These are phyloP conservation scores for Nomada ruficornis DNA, from an alignment of 2,888 invertebrate species.

Conservation along the genomic window DNA sequence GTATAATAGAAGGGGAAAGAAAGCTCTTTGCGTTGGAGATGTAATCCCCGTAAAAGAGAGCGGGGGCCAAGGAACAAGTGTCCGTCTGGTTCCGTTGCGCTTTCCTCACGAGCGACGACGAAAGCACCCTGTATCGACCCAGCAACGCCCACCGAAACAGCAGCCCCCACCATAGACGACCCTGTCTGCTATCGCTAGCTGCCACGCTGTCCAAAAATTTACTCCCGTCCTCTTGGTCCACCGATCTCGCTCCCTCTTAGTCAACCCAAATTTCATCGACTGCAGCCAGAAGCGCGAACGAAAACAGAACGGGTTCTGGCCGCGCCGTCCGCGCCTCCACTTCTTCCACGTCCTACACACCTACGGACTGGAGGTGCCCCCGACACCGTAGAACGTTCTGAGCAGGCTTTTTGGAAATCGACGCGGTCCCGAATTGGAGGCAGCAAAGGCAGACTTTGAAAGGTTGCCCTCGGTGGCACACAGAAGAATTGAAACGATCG, in stretches of 20 bases:
- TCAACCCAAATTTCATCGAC: neutral
- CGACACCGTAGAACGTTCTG: too few species aligned
- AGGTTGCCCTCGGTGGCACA: too few species aligned
- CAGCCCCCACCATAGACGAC: conserved; percentile 68
- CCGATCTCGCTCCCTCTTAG: neutral
- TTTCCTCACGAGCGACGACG: conserved; percentile 71
- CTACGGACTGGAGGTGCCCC: too few species aligned
- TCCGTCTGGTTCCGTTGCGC: conserved; percentile 64
- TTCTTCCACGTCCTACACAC: too few species aligned
- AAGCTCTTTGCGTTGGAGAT: neutral
- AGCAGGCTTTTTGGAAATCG: too few species aligned
- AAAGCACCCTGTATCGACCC: conserved; percentile 81
- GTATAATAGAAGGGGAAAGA: neutral
- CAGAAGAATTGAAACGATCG: too few species aligned
- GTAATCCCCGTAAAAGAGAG: conserved; percentile 1
- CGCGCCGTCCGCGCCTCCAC: too few species aligned
- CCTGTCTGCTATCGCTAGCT: conserved; percentile 56
- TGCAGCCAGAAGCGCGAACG: too few species aligned
- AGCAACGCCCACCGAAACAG: conserved; percentile 77
- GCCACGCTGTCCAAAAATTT: conserved; percentile 65
- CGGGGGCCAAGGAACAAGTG: conserved; percentile 26
- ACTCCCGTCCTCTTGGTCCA: neutral
- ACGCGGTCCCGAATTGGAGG: too few species aligned
- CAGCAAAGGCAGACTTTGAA: too few species aligned
- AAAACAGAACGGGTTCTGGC: too few species aligned